A percentile compares a stretch with the other conserved stretches of the same genome.
These are phyloP conservation scores for Sphaerophoria taeniata DNA, from an alignment of 2,888 invertebrate genomes.

Conservation along the genomic window DNA sequence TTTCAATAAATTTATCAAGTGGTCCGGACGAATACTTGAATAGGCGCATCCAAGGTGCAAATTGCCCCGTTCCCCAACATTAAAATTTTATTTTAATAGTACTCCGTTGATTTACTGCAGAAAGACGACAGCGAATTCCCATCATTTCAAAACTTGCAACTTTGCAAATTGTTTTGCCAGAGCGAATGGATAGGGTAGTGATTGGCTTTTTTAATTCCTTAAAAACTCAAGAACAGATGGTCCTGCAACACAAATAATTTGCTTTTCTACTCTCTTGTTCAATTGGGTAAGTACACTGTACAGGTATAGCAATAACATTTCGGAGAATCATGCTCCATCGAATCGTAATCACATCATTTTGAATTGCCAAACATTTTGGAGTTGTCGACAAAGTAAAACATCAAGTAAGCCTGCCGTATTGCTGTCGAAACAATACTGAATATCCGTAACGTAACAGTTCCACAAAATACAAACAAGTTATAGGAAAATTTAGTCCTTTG, in stretches of 20 bases:
- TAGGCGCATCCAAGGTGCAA: slow-evolving; percentile 73
- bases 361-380: slow-evolving; percentile 58
- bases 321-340: slow-evolving; percentile 67
- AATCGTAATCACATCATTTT: slow-evolving; percentile 72
- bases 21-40: slow-evolving; percentile 68
- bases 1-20: slow-evolving; percentile 73
- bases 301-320: too few relatives aligned
- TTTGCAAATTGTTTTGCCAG: slow-evolving; percentile 40
- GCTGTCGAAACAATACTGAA: slow-evolving; percentile 37
- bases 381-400: slow-evolving; percentile 32
- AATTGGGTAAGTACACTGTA: slow-evolving; percentile 16
- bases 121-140: neutral
- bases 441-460: neutral
- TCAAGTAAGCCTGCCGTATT: slow-evolving; percentile 63
- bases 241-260: neutral
- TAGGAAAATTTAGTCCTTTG: slow-evolving; percentile 58
- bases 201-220: slow-evolving; percentile 41
- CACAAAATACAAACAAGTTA: slow-evolving; percentile 49
- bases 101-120: slow-evolving; percentile 59
- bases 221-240: slow-evolving; percentile 51
- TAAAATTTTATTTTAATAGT: slow-evolving; percentile 73
- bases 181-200: slow-evolving; percentile 2
- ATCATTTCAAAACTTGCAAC: slow-evolving; percentile 47
- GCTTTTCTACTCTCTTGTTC: neutral
- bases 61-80: slow-evolving; percentile 69